Evolutionary conservation across 1,140 invertebrate species (phyloP).

Genomic region (Aplysia californica): DNA sequence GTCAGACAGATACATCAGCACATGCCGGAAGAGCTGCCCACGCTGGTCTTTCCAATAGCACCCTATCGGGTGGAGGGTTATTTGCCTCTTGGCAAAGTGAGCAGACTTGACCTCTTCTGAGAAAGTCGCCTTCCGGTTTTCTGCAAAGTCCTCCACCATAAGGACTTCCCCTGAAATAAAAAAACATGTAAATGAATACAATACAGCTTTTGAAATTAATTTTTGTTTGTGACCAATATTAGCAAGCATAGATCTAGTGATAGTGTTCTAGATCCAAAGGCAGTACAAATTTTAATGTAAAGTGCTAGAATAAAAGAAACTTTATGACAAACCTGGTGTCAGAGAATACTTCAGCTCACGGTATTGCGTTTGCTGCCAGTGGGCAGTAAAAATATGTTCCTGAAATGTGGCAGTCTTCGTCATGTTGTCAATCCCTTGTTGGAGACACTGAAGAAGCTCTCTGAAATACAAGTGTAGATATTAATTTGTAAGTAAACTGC

Average conservation of each 20-base stretch:
- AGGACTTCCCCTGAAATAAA: not conserved
- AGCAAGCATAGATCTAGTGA: too few species aligned
- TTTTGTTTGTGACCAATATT: too few species aligned
- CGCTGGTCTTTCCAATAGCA: constrained; percentile 21
- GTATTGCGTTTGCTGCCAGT: not conserved
- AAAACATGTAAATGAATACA: not conserved
- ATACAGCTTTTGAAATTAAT: not conserved
- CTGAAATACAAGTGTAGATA: not conserved
- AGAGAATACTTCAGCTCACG: not conserved
- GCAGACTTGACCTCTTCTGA: constrained; percentile 33
- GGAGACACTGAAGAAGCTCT: not conserved
- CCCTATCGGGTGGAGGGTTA: constrained; percentile 36
- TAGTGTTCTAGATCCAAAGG: too few species aligned
- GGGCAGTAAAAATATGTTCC: not conserved
- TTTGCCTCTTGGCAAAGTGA: constrained; percentile 16
- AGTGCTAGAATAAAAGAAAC: not conserved
- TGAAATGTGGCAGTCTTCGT: not conserved
- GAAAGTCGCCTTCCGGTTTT: constrained; percentile 31
- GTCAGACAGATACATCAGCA: constrained; percentile 23
- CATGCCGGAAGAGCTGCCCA: constrained; percentile 5
- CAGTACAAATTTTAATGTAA: not conserved
- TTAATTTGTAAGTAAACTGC: not conserved
- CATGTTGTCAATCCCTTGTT: too few species aligned
- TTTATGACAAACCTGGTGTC: not conserved
- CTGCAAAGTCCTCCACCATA: constrained; percentile 33